phyloP scores from a whole-genome alignment of 2,797 vertebrate genomes.

The Eulemur mongoz region DNA sequence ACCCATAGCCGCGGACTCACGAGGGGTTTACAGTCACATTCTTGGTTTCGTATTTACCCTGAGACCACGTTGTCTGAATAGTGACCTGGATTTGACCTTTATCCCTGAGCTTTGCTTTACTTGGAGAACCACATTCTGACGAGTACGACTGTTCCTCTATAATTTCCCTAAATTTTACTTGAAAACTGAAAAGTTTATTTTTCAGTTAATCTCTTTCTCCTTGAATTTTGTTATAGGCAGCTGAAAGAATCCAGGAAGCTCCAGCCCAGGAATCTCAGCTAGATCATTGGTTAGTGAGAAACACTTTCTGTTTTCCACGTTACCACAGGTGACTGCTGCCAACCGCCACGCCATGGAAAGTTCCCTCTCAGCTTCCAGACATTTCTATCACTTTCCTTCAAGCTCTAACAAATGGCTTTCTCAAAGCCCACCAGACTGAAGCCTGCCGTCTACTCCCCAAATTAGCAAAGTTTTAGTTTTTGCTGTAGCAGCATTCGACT shows the following conservation, averaged over 20 bases:
- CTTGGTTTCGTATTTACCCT: background rate
- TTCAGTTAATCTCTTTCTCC: background rate
- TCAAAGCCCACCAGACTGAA: background rate
- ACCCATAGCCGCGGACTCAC: background rate
- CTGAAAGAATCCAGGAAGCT: background rate
- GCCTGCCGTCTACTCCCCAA: background rate
- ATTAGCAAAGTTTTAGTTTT: background rate
- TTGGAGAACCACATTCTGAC: background rate
- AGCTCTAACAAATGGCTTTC: background rate
- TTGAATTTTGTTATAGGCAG: background rate
- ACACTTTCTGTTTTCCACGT: background rate
- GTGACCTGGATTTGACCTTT: background rate
- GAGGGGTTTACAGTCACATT: too few species aligned
- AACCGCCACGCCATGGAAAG: background rate
- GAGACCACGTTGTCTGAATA: background rate
- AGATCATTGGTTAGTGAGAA: background rate
- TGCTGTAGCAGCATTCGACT: background rate
- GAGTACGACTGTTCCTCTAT: background rate
- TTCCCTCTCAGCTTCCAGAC: background rate
- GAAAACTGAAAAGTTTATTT: background rate
- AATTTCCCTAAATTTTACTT: background rate
- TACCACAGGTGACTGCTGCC: background rate
- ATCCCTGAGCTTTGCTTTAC: background rate
- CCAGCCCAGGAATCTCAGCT: background rate
- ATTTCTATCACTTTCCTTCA: background rate